phyloP scores from a whole-genome alignment of 2,113 vertebrate genomes.

The Chloropsis cyanopogon region DNA sequence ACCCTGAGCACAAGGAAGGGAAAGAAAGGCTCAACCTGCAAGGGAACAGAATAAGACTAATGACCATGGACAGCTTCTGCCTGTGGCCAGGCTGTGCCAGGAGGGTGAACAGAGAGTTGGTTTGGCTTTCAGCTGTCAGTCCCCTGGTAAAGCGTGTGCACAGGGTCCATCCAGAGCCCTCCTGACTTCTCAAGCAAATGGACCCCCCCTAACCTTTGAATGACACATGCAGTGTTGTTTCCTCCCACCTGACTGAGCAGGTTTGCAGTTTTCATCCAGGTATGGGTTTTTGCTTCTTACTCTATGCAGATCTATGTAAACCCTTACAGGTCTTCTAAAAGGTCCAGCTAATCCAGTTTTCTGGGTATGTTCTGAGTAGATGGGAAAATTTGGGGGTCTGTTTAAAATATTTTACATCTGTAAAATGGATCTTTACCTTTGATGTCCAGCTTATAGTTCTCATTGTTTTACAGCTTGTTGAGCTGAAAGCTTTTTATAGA shows the following conservation, averaged over 20 bases:
- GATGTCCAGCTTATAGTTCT: neutral
- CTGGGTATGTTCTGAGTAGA: neutral
- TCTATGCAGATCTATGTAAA: fast-evolving
- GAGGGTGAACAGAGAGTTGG: neutral
- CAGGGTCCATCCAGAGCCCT: neutral
- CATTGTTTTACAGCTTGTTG: neutral
- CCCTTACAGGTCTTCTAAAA: neutral
- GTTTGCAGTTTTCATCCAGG: neutral
- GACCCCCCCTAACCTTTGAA: neutral
- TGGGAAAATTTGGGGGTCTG: fast-evolving
- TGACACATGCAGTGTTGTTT: neutral
- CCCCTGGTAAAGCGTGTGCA: neutral
- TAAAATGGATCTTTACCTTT: neutral
- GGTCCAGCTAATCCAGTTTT: neutral
- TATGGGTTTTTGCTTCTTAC: neutral
- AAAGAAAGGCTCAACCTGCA: neutral
- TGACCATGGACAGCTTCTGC: neutral
- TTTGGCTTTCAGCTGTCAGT: neutral
- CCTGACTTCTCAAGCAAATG: neutral
- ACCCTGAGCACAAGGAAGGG: neutral
- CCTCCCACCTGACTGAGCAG: neutral
- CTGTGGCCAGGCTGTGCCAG: neutral
- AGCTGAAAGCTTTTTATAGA: neutral
- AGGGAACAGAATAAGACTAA: neutral
- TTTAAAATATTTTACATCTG: neutral